Percentiles rank a stretch among this genome's conserved stretches.
Conservation (phyloP, 2,797 vertebrate genomes). For the Pangasius djambal region DNA sequence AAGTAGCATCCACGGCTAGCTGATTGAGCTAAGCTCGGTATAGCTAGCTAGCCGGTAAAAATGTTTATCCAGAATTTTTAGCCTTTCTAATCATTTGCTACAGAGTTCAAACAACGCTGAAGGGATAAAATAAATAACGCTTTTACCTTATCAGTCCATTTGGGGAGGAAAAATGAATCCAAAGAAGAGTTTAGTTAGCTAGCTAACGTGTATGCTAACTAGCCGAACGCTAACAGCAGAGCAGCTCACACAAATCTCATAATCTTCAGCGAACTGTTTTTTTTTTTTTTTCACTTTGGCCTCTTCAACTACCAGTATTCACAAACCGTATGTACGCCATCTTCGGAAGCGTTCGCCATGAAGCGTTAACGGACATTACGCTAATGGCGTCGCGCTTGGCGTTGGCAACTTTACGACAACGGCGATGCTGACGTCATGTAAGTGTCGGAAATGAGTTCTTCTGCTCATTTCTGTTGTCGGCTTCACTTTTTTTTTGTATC, state of each 20-base stretch:
- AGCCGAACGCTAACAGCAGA: conserved; percentile 35
- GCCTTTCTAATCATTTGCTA: too few relatives aligned
- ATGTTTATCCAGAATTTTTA: not conserved
- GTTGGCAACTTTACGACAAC: conserved; percentile 3
- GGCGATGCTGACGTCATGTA: not conserved
- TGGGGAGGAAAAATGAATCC: conserved; percentile 54
- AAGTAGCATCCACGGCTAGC: conserved; percentile 22
- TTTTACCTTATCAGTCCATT: conserved; percentile 55
- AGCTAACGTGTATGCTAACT: conserved; percentile 65
- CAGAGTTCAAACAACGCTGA: not conserved
- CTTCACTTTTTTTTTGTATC: not conserved
- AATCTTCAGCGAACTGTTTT: conserved; percentile 30
- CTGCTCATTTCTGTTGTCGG: not conserved
- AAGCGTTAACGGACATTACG: not conserved
- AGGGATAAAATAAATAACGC: not conserved
- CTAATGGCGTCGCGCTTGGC: not conserved
- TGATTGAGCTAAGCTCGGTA: not conserved
- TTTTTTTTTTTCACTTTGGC: not conserved
- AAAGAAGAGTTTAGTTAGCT: conserved; percentile 58
- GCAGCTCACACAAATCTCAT: conserved; percentile 34
- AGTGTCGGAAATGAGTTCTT: conserved; percentile 3
- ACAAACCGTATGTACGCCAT: conserved; percentile 13
- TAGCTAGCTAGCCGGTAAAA: conserved; percentile 20
- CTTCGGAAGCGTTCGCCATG: not conserved
- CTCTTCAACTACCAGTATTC: conserved; percentile 36